Percentiles rank a stretch among this genome's conserved stretches.
phyloP scores from a whole-genome alignment of 2,888 invertebrate genomes.

The Fragum sueziense region DNA sequence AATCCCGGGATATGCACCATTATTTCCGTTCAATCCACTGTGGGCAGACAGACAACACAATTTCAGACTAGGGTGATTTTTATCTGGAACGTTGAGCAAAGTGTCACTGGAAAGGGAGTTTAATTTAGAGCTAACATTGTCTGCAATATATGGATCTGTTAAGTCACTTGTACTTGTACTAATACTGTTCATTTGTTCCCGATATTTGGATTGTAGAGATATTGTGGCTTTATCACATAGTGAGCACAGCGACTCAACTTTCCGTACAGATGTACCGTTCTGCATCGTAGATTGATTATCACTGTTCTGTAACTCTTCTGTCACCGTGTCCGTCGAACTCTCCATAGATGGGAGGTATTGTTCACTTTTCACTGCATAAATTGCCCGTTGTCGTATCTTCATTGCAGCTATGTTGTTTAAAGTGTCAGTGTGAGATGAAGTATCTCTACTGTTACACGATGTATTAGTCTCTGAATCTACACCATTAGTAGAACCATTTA shows the following conservation, averaged over 20 bases:
- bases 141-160: conserved; percentile 75
- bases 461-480: conserved; percentile 23
- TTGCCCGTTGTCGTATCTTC: conserved; percentile 42
- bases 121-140: conserved; percentile 24
- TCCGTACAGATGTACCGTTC: conserved; percentile 26
- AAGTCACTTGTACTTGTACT: conserved; percentile 81
- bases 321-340: conserved; percentile 85
- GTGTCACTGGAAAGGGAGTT: conserved; percentile 24
- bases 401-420: conserved; percentile 29
- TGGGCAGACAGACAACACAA: conserved; percentile 59
- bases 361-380: conserved; percentile 67
- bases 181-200: conserved; percentile 69
- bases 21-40: conserved; percentile 47
- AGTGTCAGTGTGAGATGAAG: conserved; percentile 18
- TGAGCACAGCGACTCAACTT: conserved; percentile 50
- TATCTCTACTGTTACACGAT: conserved; percentile 27
- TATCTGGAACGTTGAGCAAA: conserved; percentile 49
- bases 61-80: conserved; percentile 53
- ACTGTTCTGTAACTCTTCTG: conserved; percentile 54
- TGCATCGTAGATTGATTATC: conserved; percentile 37
- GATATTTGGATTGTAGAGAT: conserved; percentile 48
- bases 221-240: conserved; percentile 55
- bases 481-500: conserved; percentile 34
- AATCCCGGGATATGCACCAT: conserved; percentile 41
- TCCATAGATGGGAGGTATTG: conserved; percentile 77